Evolutionary conservation across 1,140 invertebrate genomes (phyloP), one percentile per base, ranked within the genome.

Genomic region (Platorchestia sp.): DNA sequence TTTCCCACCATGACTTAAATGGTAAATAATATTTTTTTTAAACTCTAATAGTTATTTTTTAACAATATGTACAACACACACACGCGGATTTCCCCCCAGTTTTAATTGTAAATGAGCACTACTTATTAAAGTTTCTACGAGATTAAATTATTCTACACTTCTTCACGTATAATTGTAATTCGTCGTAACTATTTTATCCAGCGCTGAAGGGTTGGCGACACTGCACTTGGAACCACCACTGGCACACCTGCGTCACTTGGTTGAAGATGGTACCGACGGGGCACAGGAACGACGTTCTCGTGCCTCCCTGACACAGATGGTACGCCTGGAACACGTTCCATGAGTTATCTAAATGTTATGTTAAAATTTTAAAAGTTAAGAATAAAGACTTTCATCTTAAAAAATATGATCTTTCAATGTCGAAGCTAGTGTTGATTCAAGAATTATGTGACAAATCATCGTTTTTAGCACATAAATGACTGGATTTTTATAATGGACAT

Each of bases 221-320:
- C 47, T 95, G 51, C 47, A 95, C 95, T 90, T 95, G 89, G 95
- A 95, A 95, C 95, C 98, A 98, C 98, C 98, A 99, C 97, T 98
- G 98, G 97, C 98, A 99, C 87, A 98, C 98, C 89, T 98, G 98
- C 10, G 96, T 96, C 75, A 97, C 97, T 97, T 98, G 98, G 97
- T 99, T 99, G 97, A 99, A 99, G 89, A 98, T 98, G 0, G 98
- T 99, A 42, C 98, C 98, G 96, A 98, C 98, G 16, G 98, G 98
- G 96, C 98, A 99, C 0, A 99, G 97, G 97, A 99, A 99, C 95
- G 98, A 98, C 97, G 98, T 98, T 96, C 98, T 98, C 91, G 98
- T 97, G 95, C 98, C 98, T 42, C 97, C 98, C 1, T 98, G 98
- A 45, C 98, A 93, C 45, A 93, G 43, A 41, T 93, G 91, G 45